A percentile compares a stretch with the other conserved stretches of the same genome.
These are phyloP conservation scores for Eurois occulta DNA, from an alignment of 2,888 invertebrate species.

Conservation along the genomic window DNA sequence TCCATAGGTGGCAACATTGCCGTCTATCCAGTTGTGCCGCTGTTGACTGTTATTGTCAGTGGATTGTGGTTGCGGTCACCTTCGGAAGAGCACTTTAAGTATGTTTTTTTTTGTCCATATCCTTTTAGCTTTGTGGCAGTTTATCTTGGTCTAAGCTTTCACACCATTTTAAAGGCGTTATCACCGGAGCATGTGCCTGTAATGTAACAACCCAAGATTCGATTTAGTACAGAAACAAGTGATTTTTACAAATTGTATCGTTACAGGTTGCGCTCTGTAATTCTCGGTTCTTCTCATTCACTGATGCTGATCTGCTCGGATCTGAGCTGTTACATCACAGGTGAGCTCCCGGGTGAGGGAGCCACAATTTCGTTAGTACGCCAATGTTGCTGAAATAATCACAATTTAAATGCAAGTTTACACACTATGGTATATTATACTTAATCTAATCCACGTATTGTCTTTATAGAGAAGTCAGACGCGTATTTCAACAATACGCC, in stretches of 20 bases:
- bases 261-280: not conserved
- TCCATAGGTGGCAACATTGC: not conserved
- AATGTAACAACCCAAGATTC: not conserved
- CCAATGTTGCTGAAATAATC: constrained; percentile 46
- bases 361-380: constrained; percentile 21
- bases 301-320: too few relatives aligned
- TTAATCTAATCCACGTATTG: constrained; percentile 33
- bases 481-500: constrained; percentile 3
- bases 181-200: not conserved
- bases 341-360: not conserved
- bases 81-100: not conserved
- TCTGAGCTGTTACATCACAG: not conserved
- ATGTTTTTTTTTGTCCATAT: not conserved
- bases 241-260: not conserved
- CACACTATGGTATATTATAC: constrained; percentile 38
- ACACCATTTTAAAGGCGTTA: not conserved
- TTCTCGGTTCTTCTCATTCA: too few relatives aligned
- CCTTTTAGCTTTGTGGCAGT: not conserved
- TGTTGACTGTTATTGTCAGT: not conserved
- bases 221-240: not conserved
- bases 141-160: not conserved
- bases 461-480: constrained; percentile 26
- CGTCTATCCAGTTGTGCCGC: not conserved
- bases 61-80: not conserved
- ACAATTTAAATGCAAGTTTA: constrained; percentile 62